Evolutionary conservation across 2,888 invertebrate genomes (phyloP).

Genomic region (Erebia palarica): DNA sequence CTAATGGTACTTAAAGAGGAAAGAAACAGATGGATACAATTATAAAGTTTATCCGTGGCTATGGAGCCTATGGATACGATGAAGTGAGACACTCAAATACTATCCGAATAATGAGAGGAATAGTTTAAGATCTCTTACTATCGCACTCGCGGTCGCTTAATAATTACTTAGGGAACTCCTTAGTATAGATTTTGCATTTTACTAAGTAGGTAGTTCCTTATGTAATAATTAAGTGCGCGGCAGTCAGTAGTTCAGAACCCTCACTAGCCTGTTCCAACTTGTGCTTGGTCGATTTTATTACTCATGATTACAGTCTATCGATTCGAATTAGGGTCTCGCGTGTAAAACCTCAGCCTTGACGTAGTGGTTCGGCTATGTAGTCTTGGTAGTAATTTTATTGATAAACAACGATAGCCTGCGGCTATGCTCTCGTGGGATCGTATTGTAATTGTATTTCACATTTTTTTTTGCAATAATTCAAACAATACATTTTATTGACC

Average conservation of each 20-base stretch:
- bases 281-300: conserved; percentile 23
- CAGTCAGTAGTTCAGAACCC: background rate
- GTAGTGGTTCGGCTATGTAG: conserved; percentile 7
- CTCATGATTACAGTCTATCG: conserved; percentile 33
- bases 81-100: background rate
- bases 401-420: background rate
- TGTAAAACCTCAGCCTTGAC: conserved; percentile 24
- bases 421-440: background rate
- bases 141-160: too few relatives aligned
- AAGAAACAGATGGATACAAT: too few relatives aligned
- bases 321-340: conserved; percentile 34
- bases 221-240: too few relatives aligned
- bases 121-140: background rate
- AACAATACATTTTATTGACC: too few relatives aligned
- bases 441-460: background rate
- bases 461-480: background rate
- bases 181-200: too few relatives aligned
- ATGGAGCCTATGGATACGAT: too few relatives aligned
- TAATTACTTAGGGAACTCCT: too few relatives aligned
- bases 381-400: conserved; percentile 11
- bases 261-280: background rate
- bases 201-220: too few relatives aligned
- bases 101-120: background rate
- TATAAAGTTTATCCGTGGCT: too few relatives aligned
- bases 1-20: too few relatives aligned